Evolutionary conservation across 2,888 invertebrate genomes (phyloP).

Genomic region (Metalampra italica): DNA sequence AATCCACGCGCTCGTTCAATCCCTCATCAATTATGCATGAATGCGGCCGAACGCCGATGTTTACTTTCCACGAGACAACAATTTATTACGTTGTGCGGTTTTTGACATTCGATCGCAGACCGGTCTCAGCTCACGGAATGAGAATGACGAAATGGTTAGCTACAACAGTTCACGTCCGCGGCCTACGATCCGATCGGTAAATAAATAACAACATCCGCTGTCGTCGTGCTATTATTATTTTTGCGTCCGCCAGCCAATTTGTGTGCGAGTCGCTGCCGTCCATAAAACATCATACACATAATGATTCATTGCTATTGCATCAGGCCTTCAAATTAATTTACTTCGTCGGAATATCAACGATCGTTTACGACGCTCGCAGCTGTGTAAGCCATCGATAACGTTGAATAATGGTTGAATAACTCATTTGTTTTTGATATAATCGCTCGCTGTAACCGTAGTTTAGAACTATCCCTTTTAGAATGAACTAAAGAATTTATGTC

Average conservation of each 20-base stretch:
- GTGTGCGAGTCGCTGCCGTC: conserved; percentile 12
- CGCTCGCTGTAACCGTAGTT: background rate
- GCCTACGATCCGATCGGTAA: conserved; percentile 24
- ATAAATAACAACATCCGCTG: conserved; percentile 24
- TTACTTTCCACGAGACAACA: conserved; percentile 73
- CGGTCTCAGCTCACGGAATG: conserved; percentile 39
- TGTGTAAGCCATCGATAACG: conserved; percentile 58
- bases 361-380: conserved; percentile 35
- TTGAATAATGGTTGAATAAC: conserved; percentile 54
- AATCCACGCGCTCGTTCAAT: conserved; percentile 68
- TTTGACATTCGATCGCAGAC: conserved; percentile 68
- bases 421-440: conserved; percentile 36
- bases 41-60: conserved; percentile 73
- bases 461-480: background rate
- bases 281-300: conserved; percentile 26
- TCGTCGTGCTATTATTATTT: conserved; percentile 3
- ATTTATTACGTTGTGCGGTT: conserved; percentile 75
- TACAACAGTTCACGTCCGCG: conserved; percentile 35
- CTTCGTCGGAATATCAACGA: conserved; percentile 36
- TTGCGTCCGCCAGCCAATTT: conserved; percentile 19
- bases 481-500: background rate
- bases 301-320: conserved; percentile 49
- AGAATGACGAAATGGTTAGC: conserved; percentile 50
- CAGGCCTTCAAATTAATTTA: conserved; percentile 42
- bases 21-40: conserved; percentile 78